Evolutionary conservation across 1,140 invertebrate genomes (phyloP).

Genomic region (Halictus rubicundus): DNA sequence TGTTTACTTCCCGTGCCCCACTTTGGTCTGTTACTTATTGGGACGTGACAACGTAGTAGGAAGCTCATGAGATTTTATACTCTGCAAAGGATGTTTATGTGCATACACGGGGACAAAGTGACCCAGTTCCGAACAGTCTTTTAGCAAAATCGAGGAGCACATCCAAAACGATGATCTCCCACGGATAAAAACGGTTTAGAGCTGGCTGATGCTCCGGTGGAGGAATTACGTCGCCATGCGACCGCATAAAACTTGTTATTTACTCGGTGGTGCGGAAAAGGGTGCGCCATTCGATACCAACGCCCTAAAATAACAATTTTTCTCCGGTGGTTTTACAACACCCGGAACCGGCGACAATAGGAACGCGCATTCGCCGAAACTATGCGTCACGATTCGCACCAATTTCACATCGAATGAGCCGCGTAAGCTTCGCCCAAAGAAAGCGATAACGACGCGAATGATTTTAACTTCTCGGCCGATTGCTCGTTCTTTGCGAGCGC

Average conservation of each 20-base stretch:
- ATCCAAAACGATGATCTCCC: conserved; percentile 26
- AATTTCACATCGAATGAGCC: no score
- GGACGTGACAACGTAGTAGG: conserved; percentile 37
- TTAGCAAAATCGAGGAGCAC: conserved; percentile 12
- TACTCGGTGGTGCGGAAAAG: neutral
- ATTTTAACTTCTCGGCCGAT: no score
- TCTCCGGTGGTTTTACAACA: no score
- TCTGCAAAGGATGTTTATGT: conserved; percentile 40
- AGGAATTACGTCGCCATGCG: neutral
- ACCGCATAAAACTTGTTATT: conserved; percentile 3
- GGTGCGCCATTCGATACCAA: neutral
- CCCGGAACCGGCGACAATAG: no score
- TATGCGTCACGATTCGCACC: no score
- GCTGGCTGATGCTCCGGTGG: neutral
- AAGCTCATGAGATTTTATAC: conserved; percentile 40
- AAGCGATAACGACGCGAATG: no score
- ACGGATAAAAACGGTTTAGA: conserved; percentile 29
- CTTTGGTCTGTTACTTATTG: conserved; percentile 32
- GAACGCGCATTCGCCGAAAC: no score
- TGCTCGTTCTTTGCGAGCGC: no score
- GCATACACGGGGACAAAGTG: conserved; percentile 4
- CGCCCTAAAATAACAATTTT: no score
- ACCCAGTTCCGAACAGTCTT: conserved; percentile 39
- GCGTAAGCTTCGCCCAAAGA: no score
- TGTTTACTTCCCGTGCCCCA: conserved; percentile 27